These are phyloP conservation scores for Thecocarcelia acutangulata DNA, from an alignment of 2,888 invertebrate genomes.

Conservation along the genomic window DNA sequence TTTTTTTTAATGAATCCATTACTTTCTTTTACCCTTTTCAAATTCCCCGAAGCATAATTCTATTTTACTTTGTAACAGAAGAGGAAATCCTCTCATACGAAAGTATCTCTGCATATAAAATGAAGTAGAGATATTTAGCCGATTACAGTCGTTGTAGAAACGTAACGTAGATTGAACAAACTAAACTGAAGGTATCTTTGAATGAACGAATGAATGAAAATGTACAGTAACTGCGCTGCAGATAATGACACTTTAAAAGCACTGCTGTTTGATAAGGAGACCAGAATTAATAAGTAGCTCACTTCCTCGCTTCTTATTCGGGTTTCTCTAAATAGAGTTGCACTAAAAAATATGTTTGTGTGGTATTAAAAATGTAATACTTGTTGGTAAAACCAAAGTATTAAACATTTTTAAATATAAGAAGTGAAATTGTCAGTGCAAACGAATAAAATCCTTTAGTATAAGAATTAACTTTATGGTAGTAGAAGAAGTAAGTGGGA, in stretches of 20 bases:
- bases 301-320: background rate
- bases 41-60: background rate
- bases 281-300: constrained; percentile 48
- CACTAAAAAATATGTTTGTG: background rate
- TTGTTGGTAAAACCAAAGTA: background rate
- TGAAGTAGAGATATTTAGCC: background rate
- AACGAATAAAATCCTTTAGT: constrained; percentile 2
- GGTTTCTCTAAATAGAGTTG: background rate
- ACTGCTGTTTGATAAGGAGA: constrained; percentile 56
- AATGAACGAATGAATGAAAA: background rate
- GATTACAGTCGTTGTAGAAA: background rate
- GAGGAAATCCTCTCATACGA: constrained; percentile 17
- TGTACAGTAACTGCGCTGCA: constrained; percentile 56
- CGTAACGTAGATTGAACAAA: background rate
- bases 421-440: constrained; percentile 10
- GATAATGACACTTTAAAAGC: constrained; percentile 55
- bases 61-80: constrained; percentile 1
- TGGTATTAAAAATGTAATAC: background rate
- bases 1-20: background rate
- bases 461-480: background rate
- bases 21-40: background rate
- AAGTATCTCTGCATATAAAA: background rate
- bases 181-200: too few species aligned
- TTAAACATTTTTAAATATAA: constrained; percentile 12
- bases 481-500: background rate